Evolutionary conservation across 1,140 invertebrate species (phyloP), one percentile per base, ranked within the genome.

Genomic region (Acromyrmex charruanus): DNA sequence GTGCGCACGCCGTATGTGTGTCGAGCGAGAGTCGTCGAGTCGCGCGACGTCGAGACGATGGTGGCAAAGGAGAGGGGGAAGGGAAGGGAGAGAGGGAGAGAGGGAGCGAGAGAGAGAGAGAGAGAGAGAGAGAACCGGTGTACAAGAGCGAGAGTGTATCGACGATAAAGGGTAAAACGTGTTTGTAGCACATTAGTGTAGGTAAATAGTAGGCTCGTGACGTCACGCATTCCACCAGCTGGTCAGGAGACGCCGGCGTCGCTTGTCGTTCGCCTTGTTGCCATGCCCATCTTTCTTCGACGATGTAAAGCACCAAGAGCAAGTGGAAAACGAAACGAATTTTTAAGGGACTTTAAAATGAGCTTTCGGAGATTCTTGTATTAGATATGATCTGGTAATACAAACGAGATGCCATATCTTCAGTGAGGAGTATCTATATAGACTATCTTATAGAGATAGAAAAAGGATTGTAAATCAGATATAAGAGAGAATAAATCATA

Each of bases 211-310:
- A 89, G 86, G 58, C 85, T 74, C 74, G 85, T 92, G 89, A 91
- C 84, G 91, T 91, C 91, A 91, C 85, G 69, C 88, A 81, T 88
- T 88, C 87, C 90, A 90, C 86, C 90, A 90, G 90, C 86, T 90
- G 88, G 89, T 91, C 75, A 65, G 25, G 31, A 88, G 88, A 91
- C 77, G 80, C 74, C 63, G 44, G 63, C 84, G 80, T 82, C 66
- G 63, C 59, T 87, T 71, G 80, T 82, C 66, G 63, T 53, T 87
- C 61, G 74, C 72, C 88, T 79, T 87, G 88, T 90, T 89, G 88
- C 89, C 88, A 89, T 89, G 89, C 74, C 85, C 85, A 72, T 84
- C 53, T 89, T 87, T 66, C 88, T 79, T 35, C 31, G 25, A 25
- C 44, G 31, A 28, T 9, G 18, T 61, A 69, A 66, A 68, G 10